Percentiles rank a stretch among this genome's conserved stretches.
phyloP scores from a whole-genome alignment of 2,888 invertebrate species.

The Leptinotarsa peninsularis region DNA sequence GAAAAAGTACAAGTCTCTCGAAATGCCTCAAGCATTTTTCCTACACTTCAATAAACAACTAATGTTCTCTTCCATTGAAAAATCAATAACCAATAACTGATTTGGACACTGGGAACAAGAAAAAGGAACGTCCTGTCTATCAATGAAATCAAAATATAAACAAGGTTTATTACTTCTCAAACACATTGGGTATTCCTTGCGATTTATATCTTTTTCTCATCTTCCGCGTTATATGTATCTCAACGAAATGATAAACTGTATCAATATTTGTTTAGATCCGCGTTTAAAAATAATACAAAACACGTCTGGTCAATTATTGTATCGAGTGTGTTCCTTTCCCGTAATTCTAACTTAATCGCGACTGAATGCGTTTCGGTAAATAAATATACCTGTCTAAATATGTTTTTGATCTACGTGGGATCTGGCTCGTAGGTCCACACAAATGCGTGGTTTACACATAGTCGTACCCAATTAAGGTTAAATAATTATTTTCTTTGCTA shows the following conservation, averaged over 20 bases:
- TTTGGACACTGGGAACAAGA: too few relatives aligned
- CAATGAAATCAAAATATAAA: neutral
- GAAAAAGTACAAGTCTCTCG: too few relatives aligned
- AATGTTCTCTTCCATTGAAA: too few relatives aligned
- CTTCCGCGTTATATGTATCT: constrained; percentile 4
- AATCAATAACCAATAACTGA: too few relatives aligned
- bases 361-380: constrained; percentile 10
- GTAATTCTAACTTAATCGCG: neutral
- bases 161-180: too few relatives aligned
- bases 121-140: neutral
- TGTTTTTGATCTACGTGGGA: constrained; percentile 12
- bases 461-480: too few relatives aligned
- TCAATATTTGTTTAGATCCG: constrained; percentile 24
- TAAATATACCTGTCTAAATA: constrained; percentile 22
- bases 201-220: neutral
- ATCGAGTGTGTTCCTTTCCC: neutral
- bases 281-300: constrained; percentile 14
- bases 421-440: neutral
- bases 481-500: too few relatives aligned
- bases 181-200: neutral
- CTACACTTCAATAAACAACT: too few relatives aligned
- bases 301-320: constrained; percentile 25
- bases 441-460: neutral
- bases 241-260: constrained; percentile 19
- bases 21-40: too few relatives aligned